Evolutionary conservation across 2,113 vertebrate genomes (phyloP).

Genomic region (Hippocampus zosterae): DNA sequence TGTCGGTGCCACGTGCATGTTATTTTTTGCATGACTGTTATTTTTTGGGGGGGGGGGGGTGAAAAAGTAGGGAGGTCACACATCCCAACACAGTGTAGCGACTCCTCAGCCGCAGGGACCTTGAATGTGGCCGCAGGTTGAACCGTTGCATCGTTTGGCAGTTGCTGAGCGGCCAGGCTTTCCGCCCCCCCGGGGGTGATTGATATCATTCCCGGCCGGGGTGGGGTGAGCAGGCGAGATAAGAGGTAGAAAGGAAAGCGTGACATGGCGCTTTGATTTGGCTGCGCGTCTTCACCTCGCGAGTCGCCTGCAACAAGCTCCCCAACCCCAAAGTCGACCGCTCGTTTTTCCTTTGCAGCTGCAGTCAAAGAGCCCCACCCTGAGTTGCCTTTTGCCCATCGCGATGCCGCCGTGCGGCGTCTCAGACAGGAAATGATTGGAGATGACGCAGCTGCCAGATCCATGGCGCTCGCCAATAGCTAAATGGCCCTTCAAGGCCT

Average conservation of each 20-base stretch:
- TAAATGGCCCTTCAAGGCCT: conserved; percentile 3
- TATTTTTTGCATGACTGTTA: not conserved
- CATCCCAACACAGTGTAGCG: conserved; percentile 1
- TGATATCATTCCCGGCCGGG: conserved; percentile 34
- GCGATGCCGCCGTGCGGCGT: conserved; percentile 1
- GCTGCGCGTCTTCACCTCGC: not conserved
- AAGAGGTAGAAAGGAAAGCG: conserved; percentile 25
- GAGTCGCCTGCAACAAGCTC: not conserved
- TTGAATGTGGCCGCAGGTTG: conserved; percentile 29
- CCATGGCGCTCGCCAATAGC: conserved; percentile 21
- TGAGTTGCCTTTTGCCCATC: conserved; percentile 9
- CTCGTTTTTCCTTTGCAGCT: not conserved
- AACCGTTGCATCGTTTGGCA: conserved; percentile 3
- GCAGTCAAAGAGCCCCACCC: conserved; percentile 38
- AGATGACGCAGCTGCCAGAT: conserved; percentile 19
- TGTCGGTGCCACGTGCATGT: not conserved
- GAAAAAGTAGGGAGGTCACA: conserved; percentile 20
- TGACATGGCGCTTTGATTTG: conserved; percentile 31
- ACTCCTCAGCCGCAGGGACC: conserved; percentile 29
- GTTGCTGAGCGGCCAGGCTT: conserved; percentile 3
- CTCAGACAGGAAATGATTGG: conserved; percentile 1
- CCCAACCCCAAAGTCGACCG: not conserved
- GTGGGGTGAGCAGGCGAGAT: conserved; percentile 23
- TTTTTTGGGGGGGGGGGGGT: not conserved
- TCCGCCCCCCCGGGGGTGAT: conserved; percentile 33